These are phyloP conservation scores for Heterochromis multidens DNA, from an alignment of 2,113 vertebrate species.

Conservation along the genomic window DNA sequence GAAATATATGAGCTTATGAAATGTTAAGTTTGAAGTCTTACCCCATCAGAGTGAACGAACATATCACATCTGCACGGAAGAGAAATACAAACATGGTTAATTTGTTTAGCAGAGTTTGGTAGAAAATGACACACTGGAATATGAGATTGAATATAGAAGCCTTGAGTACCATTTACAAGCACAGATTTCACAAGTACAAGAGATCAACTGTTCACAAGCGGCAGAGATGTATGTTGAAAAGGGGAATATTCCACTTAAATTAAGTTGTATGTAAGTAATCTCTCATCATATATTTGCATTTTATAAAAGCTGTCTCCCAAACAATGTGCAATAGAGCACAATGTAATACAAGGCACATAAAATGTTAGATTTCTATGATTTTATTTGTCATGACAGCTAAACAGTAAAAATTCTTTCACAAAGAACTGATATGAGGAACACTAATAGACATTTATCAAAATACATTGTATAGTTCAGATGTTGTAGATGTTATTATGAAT, in stretches of 20 bases:
- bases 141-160: background rate
- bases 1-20: background rate
- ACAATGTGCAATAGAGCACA: constrained; percentile 7
- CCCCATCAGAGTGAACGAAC: background rate
- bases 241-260: constrained; percentile 17
- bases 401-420: background rate
- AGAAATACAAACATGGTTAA: background rate
- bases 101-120: background rate
- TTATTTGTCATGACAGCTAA: background rate
- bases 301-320: background rate
- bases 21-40: background rate
- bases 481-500: constrained; percentile 25
- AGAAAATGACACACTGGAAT: background rate
- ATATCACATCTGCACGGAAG: constrained; percentile 48
- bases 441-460: background rate
- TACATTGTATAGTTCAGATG: constrained; percentile 19
- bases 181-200: constrained; percentile 1
- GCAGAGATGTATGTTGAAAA: constrained; percentile 6
- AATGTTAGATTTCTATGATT: background rate
- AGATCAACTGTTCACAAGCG: constrained; percentile 10
- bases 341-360: background rate
- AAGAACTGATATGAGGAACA: background rate
- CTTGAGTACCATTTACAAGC: constrained; percentile 34
- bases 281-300: background rate
- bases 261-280: constrained; percentile 15